These are phyloP conservation scores for Arrhamphus sclerolepis DNA, from an alignment of 2,797 vertebrate species.

Conservation along the genomic window DNA sequence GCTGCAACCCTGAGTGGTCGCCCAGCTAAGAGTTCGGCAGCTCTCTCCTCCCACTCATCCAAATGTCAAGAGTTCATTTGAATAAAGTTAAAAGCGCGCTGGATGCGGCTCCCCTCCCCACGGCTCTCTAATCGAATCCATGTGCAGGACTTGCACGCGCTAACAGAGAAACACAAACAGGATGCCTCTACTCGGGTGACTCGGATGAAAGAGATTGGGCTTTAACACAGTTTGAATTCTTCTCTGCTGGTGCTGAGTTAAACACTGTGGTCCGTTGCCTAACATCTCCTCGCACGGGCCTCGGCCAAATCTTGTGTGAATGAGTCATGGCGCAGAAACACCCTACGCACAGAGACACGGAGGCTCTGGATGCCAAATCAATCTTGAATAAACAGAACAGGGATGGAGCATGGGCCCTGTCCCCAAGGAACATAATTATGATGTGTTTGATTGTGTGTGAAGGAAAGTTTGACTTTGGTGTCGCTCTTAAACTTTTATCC, in stretches of 20 bases:
- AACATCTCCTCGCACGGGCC: slow-evolving; percentile 26
- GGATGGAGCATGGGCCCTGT: slow-evolving; percentile 20
- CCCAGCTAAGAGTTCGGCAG: slow-evolving; percentile 35
- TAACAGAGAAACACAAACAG: slow-evolving; percentile 73
- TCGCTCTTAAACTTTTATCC: slow-evolving; percentile 15
- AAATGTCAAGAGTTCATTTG: slow-evolving; percentile 68
- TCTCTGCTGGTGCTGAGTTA: slow-evolving; percentile 39
- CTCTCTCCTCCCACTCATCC: slow-evolving; percentile 29
- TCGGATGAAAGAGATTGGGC: slow-evolving; percentile 60
- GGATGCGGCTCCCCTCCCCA: slow-evolving; percentile 43
- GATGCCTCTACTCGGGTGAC: slow-evolving; percentile 68
- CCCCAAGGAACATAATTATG: slow-evolving; percentile 27
- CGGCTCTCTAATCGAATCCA: slow-evolving; percentile 59
- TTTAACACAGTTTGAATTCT: slow-evolving; percentile 58
- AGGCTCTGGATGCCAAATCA: slow-evolving; percentile 33
- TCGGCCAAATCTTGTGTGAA: slow-evolving; percentile 36
- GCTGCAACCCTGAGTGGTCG: slow-evolving; percentile 35
- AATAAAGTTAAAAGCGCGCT: slow-evolving; percentile 67
- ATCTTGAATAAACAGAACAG: slow-evolving; percentile 30
- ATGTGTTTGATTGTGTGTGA: slow-evolving; percentile 44
- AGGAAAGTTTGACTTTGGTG: slow-evolving; percentile 19
- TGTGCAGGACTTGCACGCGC: slow-evolving; percentile 48
- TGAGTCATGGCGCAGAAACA: slow-evolving; percentile 53
- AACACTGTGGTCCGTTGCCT: slow-evolving; percentile 15
- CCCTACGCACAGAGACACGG: slow-evolving; percentile 37